Evolutionary conservation across 2,113 vertebrate species (phyloP).

Genomic region (Petroica traversi): DNA sequence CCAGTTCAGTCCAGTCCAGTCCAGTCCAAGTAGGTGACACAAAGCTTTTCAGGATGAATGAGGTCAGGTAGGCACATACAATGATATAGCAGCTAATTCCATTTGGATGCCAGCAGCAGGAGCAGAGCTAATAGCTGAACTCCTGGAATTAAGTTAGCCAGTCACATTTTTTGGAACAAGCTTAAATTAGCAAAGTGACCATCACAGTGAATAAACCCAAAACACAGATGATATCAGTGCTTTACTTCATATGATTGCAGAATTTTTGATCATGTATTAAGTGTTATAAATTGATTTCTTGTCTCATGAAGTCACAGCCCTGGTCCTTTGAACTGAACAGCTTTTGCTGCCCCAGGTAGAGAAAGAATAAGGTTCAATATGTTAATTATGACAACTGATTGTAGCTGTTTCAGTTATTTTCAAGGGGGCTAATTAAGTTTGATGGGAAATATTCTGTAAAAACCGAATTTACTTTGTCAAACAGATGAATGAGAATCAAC

Average conservation of each 20-base stretch:
- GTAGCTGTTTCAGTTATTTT: background rate
- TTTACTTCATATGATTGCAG: background rate
- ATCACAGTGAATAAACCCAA: background rate
- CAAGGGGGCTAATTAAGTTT: background rate
- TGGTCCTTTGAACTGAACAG: background rate
- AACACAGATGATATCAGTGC: background rate
- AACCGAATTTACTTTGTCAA: background rate
- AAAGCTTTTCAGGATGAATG: background rate
- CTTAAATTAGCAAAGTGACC: background rate
- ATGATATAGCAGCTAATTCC: background rate
- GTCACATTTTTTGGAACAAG: background rate
- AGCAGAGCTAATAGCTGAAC: background rate
- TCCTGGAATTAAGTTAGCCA: background rate
- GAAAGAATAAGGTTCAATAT: background rate
- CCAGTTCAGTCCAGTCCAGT: background rate
- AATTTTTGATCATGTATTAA: background rate
- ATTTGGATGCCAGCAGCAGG: background rate
- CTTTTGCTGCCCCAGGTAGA: background rate
- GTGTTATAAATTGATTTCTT: background rate
- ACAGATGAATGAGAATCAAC: background rate
- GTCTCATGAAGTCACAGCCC: background rate
- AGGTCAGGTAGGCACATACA: background rate
- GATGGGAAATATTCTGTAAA: background rate
- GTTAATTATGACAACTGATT: background rate
- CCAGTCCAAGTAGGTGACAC: background rate